Evolutionary conservation across 2,888 invertebrate species (phyloP).

Genomic region (Chirona hameri): DNA sequence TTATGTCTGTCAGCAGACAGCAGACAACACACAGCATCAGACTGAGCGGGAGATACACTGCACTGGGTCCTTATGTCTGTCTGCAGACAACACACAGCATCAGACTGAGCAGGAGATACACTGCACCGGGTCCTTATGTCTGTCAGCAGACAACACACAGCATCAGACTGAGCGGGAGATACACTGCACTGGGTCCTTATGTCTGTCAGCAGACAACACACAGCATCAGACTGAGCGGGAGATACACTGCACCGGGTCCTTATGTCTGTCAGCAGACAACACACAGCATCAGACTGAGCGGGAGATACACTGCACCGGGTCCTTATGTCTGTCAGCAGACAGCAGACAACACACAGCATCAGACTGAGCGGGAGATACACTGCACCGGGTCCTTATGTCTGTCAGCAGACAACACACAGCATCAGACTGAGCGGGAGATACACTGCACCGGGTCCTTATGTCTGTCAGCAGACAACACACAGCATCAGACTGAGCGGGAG

Average conservation of each 20-base stretch:
- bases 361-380: conserved; percentile 85
- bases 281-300: conserved; percentile 83
- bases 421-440: conserved; percentile 84
- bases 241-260: no score
- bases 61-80: conserved; percentile 89
- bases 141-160: no score
- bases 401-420: conserved; percentile 50
- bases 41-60: conserved; percentile 89
- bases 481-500: no score
- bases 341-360: conserved; percentile 61
- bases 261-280: conserved; percentile 55
- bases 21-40: conserved; percentile 60
- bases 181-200: conserved; percentile 92
- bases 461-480: conserved; percentile 51
- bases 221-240: no score
- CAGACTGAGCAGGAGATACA: no score
- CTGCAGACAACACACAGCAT: no score
- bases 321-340: conserved; percentile 70
- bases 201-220: conserved; percentile 55
- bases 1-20: conserved; percentile 67
- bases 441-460: conserved; percentile 95
- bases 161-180: conserved; percentile 50
- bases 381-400: conserved; percentile 96
- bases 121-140: no score
- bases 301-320: conserved; percentile 90